These are phyloP conservation scores for Lepisosteus osseus DNA, from an alignment of 2,113 vertebrate genomes.

Conservation along the genomic window DNA sequence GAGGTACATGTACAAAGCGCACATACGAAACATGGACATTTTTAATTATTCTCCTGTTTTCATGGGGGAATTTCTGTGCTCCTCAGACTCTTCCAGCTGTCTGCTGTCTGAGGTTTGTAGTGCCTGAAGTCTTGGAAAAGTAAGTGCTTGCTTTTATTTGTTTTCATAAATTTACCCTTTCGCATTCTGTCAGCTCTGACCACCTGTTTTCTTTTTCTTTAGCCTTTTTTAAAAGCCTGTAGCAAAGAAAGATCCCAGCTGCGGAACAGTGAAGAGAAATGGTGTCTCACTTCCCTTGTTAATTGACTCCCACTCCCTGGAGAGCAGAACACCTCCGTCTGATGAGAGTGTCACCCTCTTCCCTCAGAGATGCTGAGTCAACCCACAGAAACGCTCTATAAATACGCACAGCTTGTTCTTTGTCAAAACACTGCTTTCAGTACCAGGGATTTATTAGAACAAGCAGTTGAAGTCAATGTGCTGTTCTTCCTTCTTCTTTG, in stretches of 20 bases:
- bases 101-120: too few species aligned
- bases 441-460: background rate
- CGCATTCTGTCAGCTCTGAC: background rate
- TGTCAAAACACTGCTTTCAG: background rate
- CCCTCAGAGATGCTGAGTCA: slow-evolving; percentile 1
- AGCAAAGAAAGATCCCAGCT: background rate
- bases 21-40: too few species aligned
- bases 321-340: background rate
- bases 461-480: background rate
- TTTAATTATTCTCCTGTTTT: too few species aligned
- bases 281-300: background rate
- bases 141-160: too few species aligned
- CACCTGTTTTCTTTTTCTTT: background rate
- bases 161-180: background rate
- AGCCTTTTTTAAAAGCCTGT: background rate
- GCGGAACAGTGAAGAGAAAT: background rate
- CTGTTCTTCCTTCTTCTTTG: too few species aligned
- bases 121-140: too few species aligned
- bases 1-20: too few species aligned
- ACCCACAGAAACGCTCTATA: background rate
- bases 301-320: background rate
- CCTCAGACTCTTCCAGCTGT: too few species aligned
- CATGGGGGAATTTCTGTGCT: too few species aligned
- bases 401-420: background rate
- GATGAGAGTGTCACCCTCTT: background rate